Conservation (phyloP, 2,888 invertebrate species). For the Beris chalybata region DNA sequence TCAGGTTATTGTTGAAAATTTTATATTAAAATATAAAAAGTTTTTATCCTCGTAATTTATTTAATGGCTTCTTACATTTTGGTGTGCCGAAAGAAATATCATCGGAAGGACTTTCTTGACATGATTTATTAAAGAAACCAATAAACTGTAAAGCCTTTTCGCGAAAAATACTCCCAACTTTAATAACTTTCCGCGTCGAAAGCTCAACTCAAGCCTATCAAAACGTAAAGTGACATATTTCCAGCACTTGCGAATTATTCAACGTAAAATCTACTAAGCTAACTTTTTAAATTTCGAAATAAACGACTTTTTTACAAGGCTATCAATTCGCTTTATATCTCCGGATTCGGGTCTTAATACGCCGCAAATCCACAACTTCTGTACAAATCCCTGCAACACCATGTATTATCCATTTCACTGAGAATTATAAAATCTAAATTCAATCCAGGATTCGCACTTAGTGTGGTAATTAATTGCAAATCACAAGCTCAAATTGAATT, state of each 20-base stretch:
- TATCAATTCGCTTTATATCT: neutral
- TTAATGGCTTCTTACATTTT: constrained; percentile 4
- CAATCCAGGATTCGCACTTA: constrained; percentile 22
- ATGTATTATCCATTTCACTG: neutral
- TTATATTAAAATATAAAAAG: constrained; percentile 27
- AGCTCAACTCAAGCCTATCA: constrained; percentile 11
- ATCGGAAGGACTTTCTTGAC: constrained; percentile 7
- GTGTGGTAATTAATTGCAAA: constrained; percentile 31
- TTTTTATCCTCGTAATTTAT: constrained; percentile 14
- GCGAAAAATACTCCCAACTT: constrained; percentile 20
- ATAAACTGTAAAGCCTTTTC: constrained; percentile 27
- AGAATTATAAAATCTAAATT: constrained; percentile 13
- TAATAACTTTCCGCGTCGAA: constrained; percentile 12
- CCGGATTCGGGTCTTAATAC: too few species aligned
- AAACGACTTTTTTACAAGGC: neutral
- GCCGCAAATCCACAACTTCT: neutral
- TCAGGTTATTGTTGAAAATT: constrained; percentile 11
- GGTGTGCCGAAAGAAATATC: neutral
- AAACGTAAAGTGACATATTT: constrained; percentile 22
- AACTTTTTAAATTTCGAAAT: too few species aligned
- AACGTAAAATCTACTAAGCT: neutral
- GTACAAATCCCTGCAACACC: neutral
- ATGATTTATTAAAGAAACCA: constrained; percentile 29
- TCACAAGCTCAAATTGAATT: constrained; percentile 33
- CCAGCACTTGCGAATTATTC: constrained; percentile 10